Evolutionary conservation across 2,113 vertebrate genomes (phyloP).

Genomic region (Oreocharis arfaki): DNA sequence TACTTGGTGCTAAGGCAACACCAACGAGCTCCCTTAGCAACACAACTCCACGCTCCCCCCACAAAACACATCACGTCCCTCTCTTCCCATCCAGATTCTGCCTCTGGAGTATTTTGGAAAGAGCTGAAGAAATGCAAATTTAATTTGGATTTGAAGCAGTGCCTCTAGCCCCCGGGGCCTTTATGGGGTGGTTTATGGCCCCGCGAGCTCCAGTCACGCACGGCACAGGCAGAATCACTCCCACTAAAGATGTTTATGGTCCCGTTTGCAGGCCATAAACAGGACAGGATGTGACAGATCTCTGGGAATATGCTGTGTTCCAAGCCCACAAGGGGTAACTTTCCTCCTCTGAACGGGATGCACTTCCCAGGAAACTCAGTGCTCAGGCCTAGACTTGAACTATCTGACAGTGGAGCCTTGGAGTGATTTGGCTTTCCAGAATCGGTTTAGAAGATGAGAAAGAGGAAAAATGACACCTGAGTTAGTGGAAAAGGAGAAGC

Average conservation of each 20-base stretch:
- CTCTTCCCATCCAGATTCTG: background rate
- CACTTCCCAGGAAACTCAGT: background rate
- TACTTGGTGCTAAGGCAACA: slow-evolving; percentile 52
- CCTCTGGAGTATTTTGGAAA: background rate
- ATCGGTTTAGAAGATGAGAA: background rate
- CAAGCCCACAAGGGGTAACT: background rate
- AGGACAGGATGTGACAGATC: background rate
- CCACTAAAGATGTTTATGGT: background rate
- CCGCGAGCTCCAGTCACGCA: background rate
- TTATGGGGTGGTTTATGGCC: background rate
- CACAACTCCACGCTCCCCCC: background rate
- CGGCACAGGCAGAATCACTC: background rate
- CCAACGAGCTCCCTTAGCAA: slow-evolving; percentile 31
- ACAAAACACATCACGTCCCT: background rate
- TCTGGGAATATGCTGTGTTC: background rate
- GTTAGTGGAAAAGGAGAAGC: background rate
- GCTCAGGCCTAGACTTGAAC: background rate
- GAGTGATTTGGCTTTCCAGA: background rate
- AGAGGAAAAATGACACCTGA: background rate
- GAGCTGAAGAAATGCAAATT: background rate
- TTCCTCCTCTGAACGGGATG: background rate
- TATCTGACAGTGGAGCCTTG: background rate
- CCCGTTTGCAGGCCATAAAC: background rate
- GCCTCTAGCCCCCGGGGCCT: fast-evolving
- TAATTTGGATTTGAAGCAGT: background rate